These are phyloP conservation scores for Diplosoma virens DNA, from an alignment of 23 tunicate genomes.

Conservation along the genomic window DNA sequence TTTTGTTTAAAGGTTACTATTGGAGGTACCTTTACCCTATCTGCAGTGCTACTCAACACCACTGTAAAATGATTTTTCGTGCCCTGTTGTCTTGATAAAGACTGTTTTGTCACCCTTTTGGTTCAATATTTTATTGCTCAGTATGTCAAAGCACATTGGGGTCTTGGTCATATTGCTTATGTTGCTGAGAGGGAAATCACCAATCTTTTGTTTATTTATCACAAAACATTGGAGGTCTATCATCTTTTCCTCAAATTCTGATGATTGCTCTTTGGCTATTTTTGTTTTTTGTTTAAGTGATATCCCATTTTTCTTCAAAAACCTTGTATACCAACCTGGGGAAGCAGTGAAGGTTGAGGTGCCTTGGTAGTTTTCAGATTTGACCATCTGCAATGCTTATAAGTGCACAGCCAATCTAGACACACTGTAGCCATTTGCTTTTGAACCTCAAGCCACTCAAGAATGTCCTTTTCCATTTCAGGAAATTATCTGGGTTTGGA, in stretches of 20 bases:
- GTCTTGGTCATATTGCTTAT: constrained; percentile 38
- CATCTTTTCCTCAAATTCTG: constrained; percentile 33
- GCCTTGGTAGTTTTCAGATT: constrained; percentile 33
- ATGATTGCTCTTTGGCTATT: constrained; percentile 22
- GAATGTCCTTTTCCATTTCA: constrained; percentile 37
- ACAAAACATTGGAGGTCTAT: constrained; percentile 19
- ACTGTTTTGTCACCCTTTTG: constrained; percentile 25
- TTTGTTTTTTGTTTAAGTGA: constrained; percentile 23
- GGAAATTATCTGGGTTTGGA: constrained; percentile 27
- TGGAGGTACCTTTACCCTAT: constrained; percentile 8
- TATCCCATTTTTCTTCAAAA: constrained; percentile 33
- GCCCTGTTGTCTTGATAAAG: constrained; percentile 37
- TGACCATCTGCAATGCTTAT: constrained; percentile 39
- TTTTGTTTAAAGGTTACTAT: no score
- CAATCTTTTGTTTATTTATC: constrained; percentile 17
- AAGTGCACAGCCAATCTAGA: constrained; percentile 30
- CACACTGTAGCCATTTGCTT: constrained; percentile 29
- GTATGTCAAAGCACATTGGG: constrained; percentile 45
- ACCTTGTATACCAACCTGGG: constrained; percentile 36
- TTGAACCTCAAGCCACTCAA: constrained; percentile 32
- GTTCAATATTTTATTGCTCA: constrained; percentile 27
- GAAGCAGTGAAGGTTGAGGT: constrained; percentile 33
- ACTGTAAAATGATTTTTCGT: constrained; percentile 39
- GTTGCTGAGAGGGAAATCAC: constrained; percentile 17
- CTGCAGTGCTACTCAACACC: constrained; percentile 5